phyloP scores from a whole-genome alignment of 1,140 invertebrate species.

The Palaemon carinicauda region DNA sequence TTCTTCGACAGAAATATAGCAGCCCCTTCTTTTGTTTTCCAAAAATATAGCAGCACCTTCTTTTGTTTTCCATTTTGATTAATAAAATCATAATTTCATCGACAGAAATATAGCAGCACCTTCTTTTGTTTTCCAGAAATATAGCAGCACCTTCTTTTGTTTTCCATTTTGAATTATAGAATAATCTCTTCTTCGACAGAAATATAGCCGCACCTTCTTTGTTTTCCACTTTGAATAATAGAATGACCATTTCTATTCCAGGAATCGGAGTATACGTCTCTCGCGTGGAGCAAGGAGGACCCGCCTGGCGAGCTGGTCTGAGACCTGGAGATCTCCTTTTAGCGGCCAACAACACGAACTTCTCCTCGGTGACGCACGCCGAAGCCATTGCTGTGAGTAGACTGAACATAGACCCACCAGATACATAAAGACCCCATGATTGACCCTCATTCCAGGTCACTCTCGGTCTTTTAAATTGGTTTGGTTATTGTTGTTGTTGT shows the following conservation, averaged over 20 bases:
- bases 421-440: no score
- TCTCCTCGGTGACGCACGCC: conserved; percentile 42
- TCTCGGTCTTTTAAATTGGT: background rate
- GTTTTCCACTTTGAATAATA: no score
- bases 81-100: no score
- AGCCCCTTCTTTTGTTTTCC: no score
- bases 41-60: no score
- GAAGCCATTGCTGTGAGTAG: conserved; percentile 49
- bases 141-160: no score
- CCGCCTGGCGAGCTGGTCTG: conserved; percentile 36
- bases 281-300: conserved; percentile 34
- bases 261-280: conserved; percentile 47
- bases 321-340: conserved; percentile 37
- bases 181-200: background rate
- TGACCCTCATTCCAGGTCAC: background rate
- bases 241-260: no score
- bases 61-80: no score
- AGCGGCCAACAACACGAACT: conserved; percentile 44
- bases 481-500: background rate
- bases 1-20: no score
- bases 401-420: background rate
- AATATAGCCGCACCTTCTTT: background rate
- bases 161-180: no score
- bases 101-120: no score
- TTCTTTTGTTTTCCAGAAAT: no score